Conservation (phyloP, 2,888 invertebrate species). For the Orthonychiurus folsomi region DNA sequence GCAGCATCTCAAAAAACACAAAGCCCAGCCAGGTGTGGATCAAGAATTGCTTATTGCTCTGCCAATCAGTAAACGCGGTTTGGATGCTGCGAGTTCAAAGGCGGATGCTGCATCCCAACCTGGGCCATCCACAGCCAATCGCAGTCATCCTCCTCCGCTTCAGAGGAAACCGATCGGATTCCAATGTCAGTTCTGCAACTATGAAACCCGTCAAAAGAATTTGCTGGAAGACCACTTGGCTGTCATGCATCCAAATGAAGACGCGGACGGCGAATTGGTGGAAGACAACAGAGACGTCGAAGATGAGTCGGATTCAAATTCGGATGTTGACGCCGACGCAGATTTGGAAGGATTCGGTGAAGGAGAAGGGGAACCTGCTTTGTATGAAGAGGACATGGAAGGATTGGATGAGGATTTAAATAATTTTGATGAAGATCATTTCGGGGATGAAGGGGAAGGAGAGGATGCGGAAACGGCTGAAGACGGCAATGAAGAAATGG, state of each 20-base stretch:
- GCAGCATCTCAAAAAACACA: slow-evolving; percentile 70
- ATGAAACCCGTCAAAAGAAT: background rate
- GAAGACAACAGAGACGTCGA: no score
- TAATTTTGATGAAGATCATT: background rate
- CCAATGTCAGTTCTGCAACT: background rate
- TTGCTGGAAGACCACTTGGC: background rate
- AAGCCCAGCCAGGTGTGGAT: slow-evolving; percentile 34
- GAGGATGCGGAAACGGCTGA: background rate
- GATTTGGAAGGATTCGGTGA: background rate
- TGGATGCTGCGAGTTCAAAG: no score
- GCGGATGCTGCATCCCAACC: no score
- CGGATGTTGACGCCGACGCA: slow-evolving; percentile 7
- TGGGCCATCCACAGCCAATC: no score
- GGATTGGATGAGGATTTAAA: background rate
- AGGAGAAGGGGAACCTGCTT: no score
- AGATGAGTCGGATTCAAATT: background rate
- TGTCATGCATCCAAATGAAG: background rate
- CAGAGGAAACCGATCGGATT: background rate
- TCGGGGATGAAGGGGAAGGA: background rate
- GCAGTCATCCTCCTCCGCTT: no score
- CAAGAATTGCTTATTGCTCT: slow-evolving; percentile 27
- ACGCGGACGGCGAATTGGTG: background rate
- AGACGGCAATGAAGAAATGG: background rate
- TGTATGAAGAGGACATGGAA: background rate
- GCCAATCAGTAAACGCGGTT: slow-evolving; percentile 23